Evolutionary conservation across 2,888 invertebrate genomes (phyloP), one percentile per base, ranked within the genome.

Genomic region (Zeuzera pyrina): DNA sequence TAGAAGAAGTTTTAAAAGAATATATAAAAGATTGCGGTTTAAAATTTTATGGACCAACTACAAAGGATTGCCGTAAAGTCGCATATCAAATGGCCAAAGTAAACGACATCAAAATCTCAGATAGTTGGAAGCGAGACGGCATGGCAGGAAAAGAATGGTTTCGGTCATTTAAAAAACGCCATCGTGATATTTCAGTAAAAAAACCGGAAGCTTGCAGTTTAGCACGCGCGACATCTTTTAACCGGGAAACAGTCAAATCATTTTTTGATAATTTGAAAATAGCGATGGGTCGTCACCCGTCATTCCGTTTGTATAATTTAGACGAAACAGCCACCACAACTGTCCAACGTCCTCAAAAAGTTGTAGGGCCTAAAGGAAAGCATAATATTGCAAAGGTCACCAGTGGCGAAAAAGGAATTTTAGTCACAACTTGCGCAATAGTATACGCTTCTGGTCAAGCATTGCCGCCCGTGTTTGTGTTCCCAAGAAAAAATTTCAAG

Each of bases 401-500:
- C 29, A 45, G 45, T 25, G 39, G 41, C 15, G 42, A 42, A 36
- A 31, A 38, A 22, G 41, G 41, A 6, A 13, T 14, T 8, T 8
- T 14, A 14, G 51, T 49, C 10, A 62, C 60, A 12, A 33, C 32
- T 15, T 32, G 32, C 16, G 16, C 15, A 16, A 29, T 31, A 10
- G 55, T 57, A 22, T 38, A 38, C 34, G 52, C 49, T 15, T 41
- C 34, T 14, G 31, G 35, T 12, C 24, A 51, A 21, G 28, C 28
- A 16, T 15, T 35, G 12, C 56, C 57, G n/a, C 55, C 57, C 19
- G 47, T 33, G 25, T 47, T 59, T 37, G 41, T 60, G 12, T 63
- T 61, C 35, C 56, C 55, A 2, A 42, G 57, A 29, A 44, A 42
- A 25, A 38, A 54, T 25, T 56, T 54, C 35, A 47, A 56, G 30